Evolutionary conservation across 2,113 vertebrate species (phyloP), one percentile per base, ranked within the genome.

Genomic region (Toxotes chatareus): DNA sequence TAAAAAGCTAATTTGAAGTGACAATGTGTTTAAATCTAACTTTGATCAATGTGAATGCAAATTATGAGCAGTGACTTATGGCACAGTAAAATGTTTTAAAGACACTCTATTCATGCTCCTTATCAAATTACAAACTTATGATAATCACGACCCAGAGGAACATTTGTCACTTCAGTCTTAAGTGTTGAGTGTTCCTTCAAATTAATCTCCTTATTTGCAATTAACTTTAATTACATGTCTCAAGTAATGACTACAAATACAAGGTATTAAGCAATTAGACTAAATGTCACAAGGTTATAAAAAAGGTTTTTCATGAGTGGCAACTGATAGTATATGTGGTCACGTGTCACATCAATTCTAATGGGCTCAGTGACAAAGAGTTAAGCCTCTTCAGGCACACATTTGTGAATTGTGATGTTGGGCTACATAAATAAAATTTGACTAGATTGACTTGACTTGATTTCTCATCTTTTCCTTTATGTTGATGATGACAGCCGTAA

Each of bases 251-350:
- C 47, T 55, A 42, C 56, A 68, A 57, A 66, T 75, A 6, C 32
- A 67, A 62, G 34, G 4, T 27, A 76, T 59, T 63, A 23, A 74
- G 23, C 63, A 68, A 56, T 73, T 65, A 72, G 32, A 47, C 49
- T 34, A 40, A 71, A 70, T 75, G 51, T 80, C 72, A 72, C 27
- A 38, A 31, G 47, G 76, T 76, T 40, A 40, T 19, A 40, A 66
- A 79, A 27, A 42, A 19, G 67, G 11, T 36, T 13, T 51, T 57
- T 27, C 11, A 44, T 53, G 10, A 19, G 14, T 27, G 49, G 32
- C 34, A 17, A n/a, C 17, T 10, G 36, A 7, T 16, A 61, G 40
- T 73, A 36, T n/a, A 12, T 40, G 21, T 9, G 3, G 12, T 31
- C 11, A 13, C 7, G 12, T 23, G 63, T 21, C 32, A 38, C 12